Conservation (phyloP, 2,888 invertebrate genomes). For the Yponomeuta sedellus region DNA sequence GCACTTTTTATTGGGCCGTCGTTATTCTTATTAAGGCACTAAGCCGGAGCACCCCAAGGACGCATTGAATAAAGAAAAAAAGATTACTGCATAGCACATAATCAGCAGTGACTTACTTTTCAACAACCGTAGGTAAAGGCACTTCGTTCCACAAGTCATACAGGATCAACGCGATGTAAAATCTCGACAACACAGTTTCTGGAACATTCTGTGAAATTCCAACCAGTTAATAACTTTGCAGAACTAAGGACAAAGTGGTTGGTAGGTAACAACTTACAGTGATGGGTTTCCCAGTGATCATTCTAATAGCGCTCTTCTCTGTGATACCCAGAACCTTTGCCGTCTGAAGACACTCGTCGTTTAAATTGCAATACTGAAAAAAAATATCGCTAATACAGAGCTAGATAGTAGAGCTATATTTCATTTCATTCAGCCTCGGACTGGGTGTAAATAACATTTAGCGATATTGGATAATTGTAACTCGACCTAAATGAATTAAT, state of each 20-base stretch:
- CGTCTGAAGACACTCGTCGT: constrained; percentile 80
- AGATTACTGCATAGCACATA: neutral
- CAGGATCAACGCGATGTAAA: constrained; percentile 91
- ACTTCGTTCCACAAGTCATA: constrained; percentile 84
- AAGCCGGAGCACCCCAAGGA: too few relatives aligned
- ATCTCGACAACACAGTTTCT: constrained; percentile 81
- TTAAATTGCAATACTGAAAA: constrained; percentile 78
- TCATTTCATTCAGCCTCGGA: too few relatives aligned
- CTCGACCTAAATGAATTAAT: too few relatives aligned
- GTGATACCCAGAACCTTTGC: constrained; percentile 86
- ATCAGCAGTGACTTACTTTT: constrained; percentile 60
- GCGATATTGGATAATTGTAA: too few relatives aligned
- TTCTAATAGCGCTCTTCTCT: constrained; percentile 81
- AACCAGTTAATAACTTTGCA: neutral
- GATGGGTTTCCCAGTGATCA: constrained; percentile 81
- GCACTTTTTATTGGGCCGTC: too few relatives aligned
- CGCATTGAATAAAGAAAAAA: too few relatives aligned
- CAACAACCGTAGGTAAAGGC: constrained; percentile 81
- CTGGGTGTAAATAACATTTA: too few relatives aligned
- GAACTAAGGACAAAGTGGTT: neutral
- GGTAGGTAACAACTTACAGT: constrained; percentile 55
- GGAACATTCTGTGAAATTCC: constrained; percentile 70
- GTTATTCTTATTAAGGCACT: too few relatives aligned
- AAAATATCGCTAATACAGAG: too few relatives aligned
- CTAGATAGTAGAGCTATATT: neutral